phyloP scores from a whole-genome alignment of 2,888 invertebrate genomes.

The Amiota mariae region DNA sequence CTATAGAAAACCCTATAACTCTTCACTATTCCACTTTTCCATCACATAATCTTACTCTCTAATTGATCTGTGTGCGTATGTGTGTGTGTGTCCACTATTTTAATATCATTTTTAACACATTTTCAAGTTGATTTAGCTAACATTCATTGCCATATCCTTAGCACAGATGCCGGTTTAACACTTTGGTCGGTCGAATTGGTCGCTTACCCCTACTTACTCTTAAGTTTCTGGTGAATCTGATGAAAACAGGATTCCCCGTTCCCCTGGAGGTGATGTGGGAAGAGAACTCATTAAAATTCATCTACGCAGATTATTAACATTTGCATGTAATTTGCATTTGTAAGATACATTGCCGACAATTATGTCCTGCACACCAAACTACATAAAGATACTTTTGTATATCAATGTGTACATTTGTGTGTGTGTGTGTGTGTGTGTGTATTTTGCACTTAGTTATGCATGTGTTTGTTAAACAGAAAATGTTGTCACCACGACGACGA shows the following conservation, averaged over 20 bases:
- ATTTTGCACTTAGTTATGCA: slow-evolving; percentile 61
- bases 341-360: slow-evolving; percentile 67
- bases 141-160: background rate
- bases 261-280: too few relatives aligned
- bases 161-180: slow-evolving; percentile 11
- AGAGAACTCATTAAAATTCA: slow-evolving; percentile 58
- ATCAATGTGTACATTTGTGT: background rate
- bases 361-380: slow-evolving; percentile 51
- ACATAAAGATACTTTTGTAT: background rate
- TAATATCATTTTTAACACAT: slow-evolving; percentile 8
- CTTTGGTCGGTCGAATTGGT: background rate
- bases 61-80: too few relatives aligned
- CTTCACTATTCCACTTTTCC: background rate
- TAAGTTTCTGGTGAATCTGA: slow-evolving; percentile 16
- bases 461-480: slow-evolving; percentile 58
- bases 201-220: slow-evolving; percentile 19
- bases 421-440: background rate
- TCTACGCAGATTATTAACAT: slow-evolving; percentile 67
- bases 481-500: slow-evolving; percentile 47
- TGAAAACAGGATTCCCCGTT: too few relatives aligned
- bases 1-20: background rate
- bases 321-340: slow-evolving; percentile 66
- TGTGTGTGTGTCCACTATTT: background rate
- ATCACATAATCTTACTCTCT: too few relatives aligned
- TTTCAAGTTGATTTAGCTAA: background rate